Evolutionary conservation across 2,888 invertebrate species (phyloP).

Genomic region (Morinoia aosen): DNA sequence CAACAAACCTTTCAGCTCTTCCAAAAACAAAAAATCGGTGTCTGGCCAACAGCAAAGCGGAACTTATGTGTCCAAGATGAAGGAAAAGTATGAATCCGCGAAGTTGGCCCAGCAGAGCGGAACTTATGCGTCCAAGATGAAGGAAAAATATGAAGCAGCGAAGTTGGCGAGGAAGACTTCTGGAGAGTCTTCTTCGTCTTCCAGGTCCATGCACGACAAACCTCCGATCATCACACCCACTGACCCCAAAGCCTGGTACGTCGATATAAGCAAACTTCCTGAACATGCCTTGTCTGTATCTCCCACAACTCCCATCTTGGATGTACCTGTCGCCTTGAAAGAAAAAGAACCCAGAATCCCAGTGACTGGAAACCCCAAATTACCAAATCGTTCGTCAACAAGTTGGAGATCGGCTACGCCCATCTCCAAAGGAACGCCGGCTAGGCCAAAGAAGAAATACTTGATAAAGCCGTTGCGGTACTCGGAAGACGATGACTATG

Average conservation of each 20-base stretch:
- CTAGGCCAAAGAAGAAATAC: background rate
- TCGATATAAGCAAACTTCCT: background rate
- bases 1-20: too few species aligned
- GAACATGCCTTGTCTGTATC: background rate
- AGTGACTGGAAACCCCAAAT: background rate
- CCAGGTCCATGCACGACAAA: background rate
- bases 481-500: background rate
- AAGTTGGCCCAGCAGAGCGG: background rate
- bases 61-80: background rate
- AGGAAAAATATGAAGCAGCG: background rate
- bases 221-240: slow-evolving; percentile 16
- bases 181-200: background rate
- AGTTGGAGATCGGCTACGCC: background rate
- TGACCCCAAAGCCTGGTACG: background rate
- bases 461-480: background rate
- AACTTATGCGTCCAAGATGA: background rate
- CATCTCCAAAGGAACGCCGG: background rate
- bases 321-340: background rate
- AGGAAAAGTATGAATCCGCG: background rate
- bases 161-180: background rate
- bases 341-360: background rate
- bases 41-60: too few species aligned
- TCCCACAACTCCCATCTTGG: background rate
- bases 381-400: background rate
- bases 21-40: too few species aligned